These are phyloP conservation scores for Sipha maydis DNA, from an alignment of 2,888 invertebrate species.

Conservation along the genomic window DNA sequence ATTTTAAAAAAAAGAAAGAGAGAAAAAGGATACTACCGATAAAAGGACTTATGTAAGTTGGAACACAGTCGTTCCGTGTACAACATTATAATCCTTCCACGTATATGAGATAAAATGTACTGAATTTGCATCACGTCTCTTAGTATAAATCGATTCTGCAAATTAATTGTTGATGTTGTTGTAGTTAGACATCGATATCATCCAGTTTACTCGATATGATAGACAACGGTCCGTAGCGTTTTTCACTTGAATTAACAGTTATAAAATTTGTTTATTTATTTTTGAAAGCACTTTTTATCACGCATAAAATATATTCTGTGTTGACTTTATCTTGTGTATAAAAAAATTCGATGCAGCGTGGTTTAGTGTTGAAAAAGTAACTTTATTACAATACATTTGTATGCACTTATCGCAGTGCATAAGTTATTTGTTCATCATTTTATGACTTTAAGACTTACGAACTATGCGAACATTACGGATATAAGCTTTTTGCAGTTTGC, in stretches of 20 bases:
- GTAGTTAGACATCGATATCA: background rate
- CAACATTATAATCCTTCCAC: background rate
- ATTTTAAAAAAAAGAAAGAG: background rate
- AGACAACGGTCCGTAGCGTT: background rate
- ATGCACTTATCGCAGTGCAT: no score
- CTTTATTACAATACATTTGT: no score
- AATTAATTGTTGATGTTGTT: background rate
- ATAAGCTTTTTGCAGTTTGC: no score
- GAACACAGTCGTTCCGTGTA: background rate
- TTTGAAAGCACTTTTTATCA: background rate
- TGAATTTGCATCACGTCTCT: background rate
- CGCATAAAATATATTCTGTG: background rate
- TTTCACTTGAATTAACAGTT: background rate
- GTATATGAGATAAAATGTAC: background rate
- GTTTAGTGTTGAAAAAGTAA: no score
- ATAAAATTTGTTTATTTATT: background rate
- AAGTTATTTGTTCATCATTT: background rate
- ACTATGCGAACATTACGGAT: no score
- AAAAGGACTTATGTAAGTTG: background rate
- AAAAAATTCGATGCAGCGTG: background rate
- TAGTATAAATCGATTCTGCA: background rate
- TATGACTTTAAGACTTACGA: background rate
- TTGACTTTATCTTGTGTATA: background rate
- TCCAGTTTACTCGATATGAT: background rate
- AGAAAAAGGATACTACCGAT: background rate